Conservation (phyloP, 2,888 invertebrate genomes). For the Dryococelus australis region DNA sequence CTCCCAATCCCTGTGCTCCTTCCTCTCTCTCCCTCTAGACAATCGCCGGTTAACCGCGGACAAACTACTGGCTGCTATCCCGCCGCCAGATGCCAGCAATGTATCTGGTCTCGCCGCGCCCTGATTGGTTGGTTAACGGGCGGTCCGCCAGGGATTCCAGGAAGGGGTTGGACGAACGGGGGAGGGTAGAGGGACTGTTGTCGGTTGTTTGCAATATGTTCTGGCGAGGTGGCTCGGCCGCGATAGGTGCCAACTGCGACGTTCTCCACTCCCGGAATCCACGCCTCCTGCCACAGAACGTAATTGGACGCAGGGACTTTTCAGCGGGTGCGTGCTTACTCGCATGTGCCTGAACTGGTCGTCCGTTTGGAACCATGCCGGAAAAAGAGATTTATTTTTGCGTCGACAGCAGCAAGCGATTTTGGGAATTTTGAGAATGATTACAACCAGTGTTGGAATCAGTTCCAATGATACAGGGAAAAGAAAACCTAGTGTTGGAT, state of each 20-base stretch:
- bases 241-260: neutral
- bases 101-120: slow-evolving; percentile 31
- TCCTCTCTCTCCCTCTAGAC: neutral
- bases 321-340: neutral
- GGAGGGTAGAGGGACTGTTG: neutral
- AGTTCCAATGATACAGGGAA: too few relatives aligned
- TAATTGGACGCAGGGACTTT: neutral
- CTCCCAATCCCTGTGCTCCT: neutral
- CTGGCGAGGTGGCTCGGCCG: neutral
- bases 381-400: too few relatives aligned
- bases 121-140: slow-evolving; percentile 35
- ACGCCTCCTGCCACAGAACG: neutral
- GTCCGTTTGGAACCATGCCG: too few relatives aligned
- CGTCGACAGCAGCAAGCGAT: too few relatives aligned
- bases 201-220: slow-evolving; percentile 8
- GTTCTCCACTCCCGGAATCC: neutral
- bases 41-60: slow-evolving; percentile 36
- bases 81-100: slow-evolving; percentile 36
- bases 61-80: slow-evolving; percentile 37
- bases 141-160: neutral
- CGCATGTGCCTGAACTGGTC: neutral
- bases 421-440: too few relatives aligned
- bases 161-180: neutral
- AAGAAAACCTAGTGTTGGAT: too few relatives aligned
- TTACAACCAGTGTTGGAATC: too few relatives aligned